Conservation (phyloP, 2,113 vertebrate species). For the Diadophis punctatus region DNA sequence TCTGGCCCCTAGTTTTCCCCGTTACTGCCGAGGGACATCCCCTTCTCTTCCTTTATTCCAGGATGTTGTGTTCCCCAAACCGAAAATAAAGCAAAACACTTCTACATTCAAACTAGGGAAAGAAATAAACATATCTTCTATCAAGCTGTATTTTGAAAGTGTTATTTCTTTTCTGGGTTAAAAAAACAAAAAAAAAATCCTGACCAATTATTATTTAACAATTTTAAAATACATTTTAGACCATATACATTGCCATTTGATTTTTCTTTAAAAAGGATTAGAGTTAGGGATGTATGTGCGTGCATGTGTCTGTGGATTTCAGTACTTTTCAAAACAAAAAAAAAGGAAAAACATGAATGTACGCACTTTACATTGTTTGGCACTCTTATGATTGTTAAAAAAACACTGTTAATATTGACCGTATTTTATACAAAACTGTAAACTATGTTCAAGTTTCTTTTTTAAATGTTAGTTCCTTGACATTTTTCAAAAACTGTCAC, state of each 20-base stretch:
- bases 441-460: slow-evolving; percentile 63
- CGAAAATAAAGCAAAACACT: not conserved
- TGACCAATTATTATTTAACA: slow-evolving; percentile 54
- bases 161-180: slow-evolving; percentile 49
- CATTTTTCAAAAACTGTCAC: slow-evolving; percentile 51
- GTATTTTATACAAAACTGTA: slow-evolving; percentile 65
- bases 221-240: slow-evolving; percentile 63
- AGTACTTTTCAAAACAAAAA: slow-evolving; percentile 23
- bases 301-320: slow-evolving; percentile 22
- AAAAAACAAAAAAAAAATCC: slow-evolving; percentile 49
- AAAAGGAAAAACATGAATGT: slow-evolving; percentile 30
- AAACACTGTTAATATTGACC: slow-evolving; percentile 58
- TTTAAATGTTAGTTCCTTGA: slow-evolving; percentile 28
- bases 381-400: slow-evolving; percentile 48
- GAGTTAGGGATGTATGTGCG: not conserved
- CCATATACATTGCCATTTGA: slow-evolving; percentile 57
- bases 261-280: slow-evolving; percentile 46
- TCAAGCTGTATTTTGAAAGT: slow-evolving; percentile 53
- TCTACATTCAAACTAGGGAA: slow-evolving; percentile 35
- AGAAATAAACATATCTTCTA: slow-evolving; percentile 39
- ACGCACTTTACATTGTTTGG: slow-evolving; percentile 58
- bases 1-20: not conserved
- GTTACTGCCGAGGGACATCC: not conserved
- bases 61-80: not conserved
- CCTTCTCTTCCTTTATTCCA: not conserved